phyloP scores from a whole-genome alignment of 2,888 invertebrate genomes.

The Deilephila elpenor region DNA sequence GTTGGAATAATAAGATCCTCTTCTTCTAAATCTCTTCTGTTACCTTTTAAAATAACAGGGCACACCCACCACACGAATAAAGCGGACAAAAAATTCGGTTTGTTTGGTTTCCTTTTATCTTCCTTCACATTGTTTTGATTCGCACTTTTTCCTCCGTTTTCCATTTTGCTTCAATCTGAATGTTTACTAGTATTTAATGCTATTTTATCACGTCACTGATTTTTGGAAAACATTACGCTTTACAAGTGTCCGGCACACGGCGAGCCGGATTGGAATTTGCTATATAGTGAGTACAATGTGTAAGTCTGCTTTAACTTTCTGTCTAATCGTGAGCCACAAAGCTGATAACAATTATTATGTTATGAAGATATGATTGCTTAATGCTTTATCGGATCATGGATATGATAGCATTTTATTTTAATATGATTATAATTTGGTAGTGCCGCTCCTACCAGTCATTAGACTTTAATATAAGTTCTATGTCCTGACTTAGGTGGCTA shows the following conservation, averaged over 20 bases:
- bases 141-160: conserved; percentile 40
- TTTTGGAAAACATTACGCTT: conserved; percentile 7
- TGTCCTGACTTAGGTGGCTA: too few species aligned
- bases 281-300: neutral
- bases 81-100: conserved; percentile 70
- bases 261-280: neutral
- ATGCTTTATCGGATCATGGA: conserved; percentile 19
- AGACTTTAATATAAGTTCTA: too few species aligned
- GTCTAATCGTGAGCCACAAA: conserved; percentile 41
- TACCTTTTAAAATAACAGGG: conserved; percentile 81
- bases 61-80: conserved; percentile 79
- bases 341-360: conserved; percentile 45
- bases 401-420: conserved; percentile 31
- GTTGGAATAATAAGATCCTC: conserved; percentile 87
- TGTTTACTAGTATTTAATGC: conserved; percentile 16
- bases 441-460: neutral
- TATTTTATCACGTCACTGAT: neutral
- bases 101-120: conserved; percentile 45
- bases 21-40: conserved; percentile 85
- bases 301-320: conserved; percentile 4
- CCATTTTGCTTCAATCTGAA: conserved; percentile 40
- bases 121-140: conserved; percentile 34
- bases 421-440: neutral
- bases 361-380: conserved; percentile 21
- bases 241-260: neutral